These are phyloP conservation scores for Polypedilum vanderplanki DNA, from an alignment of 1,140 invertebrate species.

Conservation along the genomic window DNA sequence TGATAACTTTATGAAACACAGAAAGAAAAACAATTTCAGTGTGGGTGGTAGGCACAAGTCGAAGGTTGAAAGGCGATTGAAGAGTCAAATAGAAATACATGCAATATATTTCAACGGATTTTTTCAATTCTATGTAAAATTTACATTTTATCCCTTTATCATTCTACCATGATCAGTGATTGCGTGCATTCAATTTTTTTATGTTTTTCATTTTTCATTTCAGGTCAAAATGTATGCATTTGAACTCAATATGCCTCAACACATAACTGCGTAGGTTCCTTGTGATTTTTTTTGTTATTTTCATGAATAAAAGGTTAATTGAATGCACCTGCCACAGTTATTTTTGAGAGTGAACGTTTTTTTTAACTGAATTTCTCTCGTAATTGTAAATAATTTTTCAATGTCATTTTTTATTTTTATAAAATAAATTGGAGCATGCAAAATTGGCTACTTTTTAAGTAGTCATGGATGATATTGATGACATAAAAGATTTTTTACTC, in stretches of 20 bases:
- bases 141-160: constrained; percentile 18
- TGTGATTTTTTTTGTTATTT: neutral
- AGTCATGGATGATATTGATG: constrained; percentile 9
- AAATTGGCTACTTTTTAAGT: constrained; percentile 29
- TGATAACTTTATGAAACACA: neutral
- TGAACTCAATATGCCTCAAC: no score
- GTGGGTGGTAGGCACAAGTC: no score
- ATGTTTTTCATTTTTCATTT: no score
- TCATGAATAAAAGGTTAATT: constrained; percentile 36
- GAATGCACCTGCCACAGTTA: constrained; percentile 34
- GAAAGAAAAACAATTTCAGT: no score
- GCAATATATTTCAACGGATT: neutral
- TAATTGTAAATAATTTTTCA: neutral
- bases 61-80: neutral
- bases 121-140: constrained; percentile 4
- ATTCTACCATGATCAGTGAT: neutral
- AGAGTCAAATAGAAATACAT: neutral
- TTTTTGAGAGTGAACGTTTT: constrained; percentile 26
- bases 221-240: no score
- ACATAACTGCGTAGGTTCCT: neutral
- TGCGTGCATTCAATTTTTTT: neutral
- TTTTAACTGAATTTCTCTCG: constrained; percentile 2
- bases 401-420: neutral
- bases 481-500: neutral
- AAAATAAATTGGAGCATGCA: constrained; percentile 1